Evolutionary conservation across 1,140 invertebrate species (phyloP).

Genomic region (Neocloeon triangulifer): DNA sequence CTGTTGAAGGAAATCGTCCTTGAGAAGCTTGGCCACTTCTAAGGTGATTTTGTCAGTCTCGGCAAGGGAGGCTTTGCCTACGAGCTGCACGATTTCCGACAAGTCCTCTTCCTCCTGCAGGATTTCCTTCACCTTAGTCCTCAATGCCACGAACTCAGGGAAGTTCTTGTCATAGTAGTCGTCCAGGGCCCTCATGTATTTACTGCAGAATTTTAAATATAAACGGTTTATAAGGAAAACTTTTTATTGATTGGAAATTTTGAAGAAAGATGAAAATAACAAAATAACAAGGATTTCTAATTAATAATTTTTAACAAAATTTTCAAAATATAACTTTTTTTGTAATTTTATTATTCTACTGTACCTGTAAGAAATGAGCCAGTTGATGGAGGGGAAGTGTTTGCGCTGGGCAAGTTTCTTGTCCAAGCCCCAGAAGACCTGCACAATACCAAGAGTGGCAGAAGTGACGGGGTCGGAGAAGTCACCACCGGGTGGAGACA

Average conservation of each 20-base stretch:
- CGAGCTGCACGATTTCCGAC: conserved; percentile 98
- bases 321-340: background rate
- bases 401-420: conserved; percentile 98
- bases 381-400: conserved; percentile 99
- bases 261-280: too few species aligned
- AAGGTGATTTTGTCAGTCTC: conserved; percentile 99
- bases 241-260: too few species aligned
- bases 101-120: conserved; percentile 98
- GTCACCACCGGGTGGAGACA: conserved; percentile 98
- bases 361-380: conserved; percentile 92
- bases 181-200: conserved; percentile 94
- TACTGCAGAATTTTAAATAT: conserved; percentile 65
- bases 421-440: conserved; percentile 99
- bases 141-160: conserved; percentile 89
- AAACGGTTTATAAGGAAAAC: too few species aligned
- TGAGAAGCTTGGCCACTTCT: conserved; percentile 93
- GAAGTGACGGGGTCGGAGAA: conserved; percentile 99
- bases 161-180: conserved; percentile 99
- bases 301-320: background rate
- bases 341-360: background rate
- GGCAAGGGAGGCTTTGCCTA: conserved; percentile 95
- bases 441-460: conserved; percentile 96
- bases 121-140: conserved; percentile 89
- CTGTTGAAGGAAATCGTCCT: conserved; percentile 99
- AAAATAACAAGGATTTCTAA: conserved; percentile 5